Evolutionary conservation across 2,113 vertebrate genomes (phyloP).

Genomic region (Diadophis punctatus): DNA sequence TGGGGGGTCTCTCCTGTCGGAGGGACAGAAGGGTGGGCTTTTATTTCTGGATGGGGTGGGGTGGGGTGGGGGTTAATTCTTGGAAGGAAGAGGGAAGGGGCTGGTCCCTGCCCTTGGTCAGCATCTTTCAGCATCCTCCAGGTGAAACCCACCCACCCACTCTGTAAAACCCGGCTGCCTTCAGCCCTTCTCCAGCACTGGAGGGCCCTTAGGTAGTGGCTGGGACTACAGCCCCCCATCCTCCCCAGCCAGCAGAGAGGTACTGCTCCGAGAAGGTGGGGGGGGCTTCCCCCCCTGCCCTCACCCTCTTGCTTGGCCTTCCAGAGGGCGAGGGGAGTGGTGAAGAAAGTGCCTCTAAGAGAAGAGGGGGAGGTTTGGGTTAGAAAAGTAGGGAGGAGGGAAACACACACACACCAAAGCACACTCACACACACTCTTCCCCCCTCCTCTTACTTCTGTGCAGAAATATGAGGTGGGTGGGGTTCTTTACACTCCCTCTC

Average conservation of each 20-base stretch:
- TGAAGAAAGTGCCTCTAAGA: neutral
- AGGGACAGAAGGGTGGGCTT: neutral
- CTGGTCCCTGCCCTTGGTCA: neutral
- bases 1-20: neutral
- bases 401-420: neutral
- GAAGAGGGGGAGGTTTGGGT: neutral
- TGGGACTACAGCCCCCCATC: neutral
- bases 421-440: neutral
- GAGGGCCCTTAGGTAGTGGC: neutral
- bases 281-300: neutral
- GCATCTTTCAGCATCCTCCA: neutral
- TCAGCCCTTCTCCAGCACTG: neutral
- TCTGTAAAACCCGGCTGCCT: neutral
- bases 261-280: neutral
- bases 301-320: neutral
- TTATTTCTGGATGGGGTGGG: neutral
- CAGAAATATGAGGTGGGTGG: neutral
- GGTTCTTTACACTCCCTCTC: accelerated
- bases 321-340: neutral
- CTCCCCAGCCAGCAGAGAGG: neutral
- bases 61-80: neutral
- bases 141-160: neutral
- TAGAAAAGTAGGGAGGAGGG: neutral
- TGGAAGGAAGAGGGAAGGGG: neutral
- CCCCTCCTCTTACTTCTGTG: neutral